Base-by-base conservation (phyloP, 2,113 vertebrate genomes). In the Scartelaos histophorus region DNA sequence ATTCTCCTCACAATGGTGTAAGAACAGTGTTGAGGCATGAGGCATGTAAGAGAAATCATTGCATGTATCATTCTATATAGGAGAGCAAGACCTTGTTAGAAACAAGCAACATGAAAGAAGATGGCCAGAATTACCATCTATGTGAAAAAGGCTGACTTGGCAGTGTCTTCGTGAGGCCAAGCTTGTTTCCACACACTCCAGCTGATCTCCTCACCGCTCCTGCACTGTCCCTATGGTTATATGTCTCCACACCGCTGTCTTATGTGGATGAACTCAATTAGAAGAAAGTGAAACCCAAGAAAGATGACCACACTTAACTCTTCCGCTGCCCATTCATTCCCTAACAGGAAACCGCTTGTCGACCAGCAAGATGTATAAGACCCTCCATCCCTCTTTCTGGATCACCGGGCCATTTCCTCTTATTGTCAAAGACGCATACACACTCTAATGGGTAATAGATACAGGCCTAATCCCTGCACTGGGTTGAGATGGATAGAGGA, bases 371-470 rank as follows among this genome's bases (percentile, higher is more conserved):
- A 84, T 43, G 67, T 69, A 70, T 76, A 80, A 81, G 73, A 73
- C 65, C 74, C 35, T n/a, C 43, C 13, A 69, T 79, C 75, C 71
- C 71, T 81, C 68, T 53, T 65, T 47, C 80, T 76, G 2, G 58
- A 62, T 64, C 38, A 25, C 69, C 22, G 29, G 74, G 70, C 77
- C 70, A 74, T 85, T 86, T 87, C 86, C 78, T 83, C 72, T 66
- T n/a, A 71, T 83, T 83, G 85, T 84, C 82, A 79, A 67, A 88
- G 77, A 85, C 83, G 80, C 81, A 82, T 49, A 71, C 79, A 80
- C 79, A 81, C 69, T 76, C 70, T 85, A 90, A 91, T 87, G 85
- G 86, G 79, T 83, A 87, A 91, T 86, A 87, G 90, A 92, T 90
- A 87, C 81, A 76, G 83, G 90, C 85, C 87, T 90, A 87, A 90